Base-by-base conservation (phyloP, 2,888 invertebrate genomes). In the Stenoptilia bipunctidactyla region DNA sequence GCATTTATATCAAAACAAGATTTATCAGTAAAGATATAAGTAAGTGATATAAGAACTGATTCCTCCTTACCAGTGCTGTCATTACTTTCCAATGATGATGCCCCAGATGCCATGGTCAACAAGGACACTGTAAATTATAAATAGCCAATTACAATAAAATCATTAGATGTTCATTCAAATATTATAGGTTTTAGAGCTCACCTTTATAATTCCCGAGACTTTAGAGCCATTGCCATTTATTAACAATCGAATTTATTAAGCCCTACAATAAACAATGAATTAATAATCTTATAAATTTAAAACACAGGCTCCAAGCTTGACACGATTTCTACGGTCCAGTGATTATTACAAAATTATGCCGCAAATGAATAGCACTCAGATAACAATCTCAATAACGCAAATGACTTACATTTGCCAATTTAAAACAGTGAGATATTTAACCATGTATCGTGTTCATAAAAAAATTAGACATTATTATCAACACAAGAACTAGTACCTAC, bases 81-180 rank as follows among this genome's bases (percentile, higher is more conserved):
- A 73, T 89, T 90, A 71, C 91, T 91, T 69, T 91, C 91, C 82
- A 91, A 80, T 54, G 91, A 91, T 62, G 91, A 90, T 68, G 90
- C 90, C 58, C 90, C 91, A 68, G 91, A 91, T 85, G 91, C 91
- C 91, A 91, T 91, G 55, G 20, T 20, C 8, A 8, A 20, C 20
- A 20, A 20, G 20, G 20, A 20, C 38, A 43, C 20, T 20, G 20
- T 20, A 20, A 20, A 20, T 20, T n/a, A n/a, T n/a, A n/a, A n/a
- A 30, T 30, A 30, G 10, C 30, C 4, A 30, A 30, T 20, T 8
- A 20, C 30, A 8, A 8, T 30, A n/a, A 4, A 30, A n/a, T 30
- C 30, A 30, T 10, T 30, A 8, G 12, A 3, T 30, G 4, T 30
- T 8, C 12, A 3, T 30, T n/a, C 10, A 10, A 30, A 10, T 4